Evolutionary conservation across 1,140 invertebrate genomes (phyloP).

Genomic region (Mamestra configurata): DNA sequence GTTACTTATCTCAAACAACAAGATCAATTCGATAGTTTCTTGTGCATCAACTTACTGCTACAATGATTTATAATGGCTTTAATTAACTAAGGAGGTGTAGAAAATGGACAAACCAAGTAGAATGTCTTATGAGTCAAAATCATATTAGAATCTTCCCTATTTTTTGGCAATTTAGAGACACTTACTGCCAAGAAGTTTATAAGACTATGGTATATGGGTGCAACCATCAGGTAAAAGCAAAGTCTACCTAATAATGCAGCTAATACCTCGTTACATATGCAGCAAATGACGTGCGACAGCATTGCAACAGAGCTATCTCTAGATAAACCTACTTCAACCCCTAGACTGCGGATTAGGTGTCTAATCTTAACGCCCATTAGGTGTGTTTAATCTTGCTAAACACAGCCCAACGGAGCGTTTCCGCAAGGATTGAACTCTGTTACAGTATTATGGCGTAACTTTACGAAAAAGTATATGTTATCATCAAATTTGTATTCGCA

Average conservation of each 20-base stretch:
- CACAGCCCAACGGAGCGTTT: too few relatives aligned
- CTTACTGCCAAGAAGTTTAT: not conserved
- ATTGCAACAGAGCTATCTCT: not conserved
- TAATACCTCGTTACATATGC: not conserved
- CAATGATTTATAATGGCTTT: too few relatives aligned
- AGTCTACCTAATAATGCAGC: too few relatives aligned
- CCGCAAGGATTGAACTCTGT: not conserved
- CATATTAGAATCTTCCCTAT: too few relatives aligned
- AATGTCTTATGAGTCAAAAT: not conserved
- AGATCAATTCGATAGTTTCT: too few relatives aligned
- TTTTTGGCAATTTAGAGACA: not conserved
- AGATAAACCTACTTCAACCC: not conserved
- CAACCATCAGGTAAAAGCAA: not conserved
- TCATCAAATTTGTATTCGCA: slow-evolving; percentile 29
- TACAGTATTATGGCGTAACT: not conserved
- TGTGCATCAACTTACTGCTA: too few relatives aligned
- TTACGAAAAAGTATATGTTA: not conserved
- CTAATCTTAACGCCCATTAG: too few relatives aligned
- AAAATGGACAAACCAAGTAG: not conserved
- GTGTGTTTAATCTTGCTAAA: too few relatives aligned
- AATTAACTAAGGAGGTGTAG: too few relatives aligned
- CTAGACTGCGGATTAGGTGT: not conserved
- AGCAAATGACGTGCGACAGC: not conserved
- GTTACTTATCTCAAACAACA: too few relatives aligned
- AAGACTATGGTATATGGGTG: not conserved